Conservation (phyloP, 1,140 invertebrate genomes). For the Drosophila nannoptera region DNA sequence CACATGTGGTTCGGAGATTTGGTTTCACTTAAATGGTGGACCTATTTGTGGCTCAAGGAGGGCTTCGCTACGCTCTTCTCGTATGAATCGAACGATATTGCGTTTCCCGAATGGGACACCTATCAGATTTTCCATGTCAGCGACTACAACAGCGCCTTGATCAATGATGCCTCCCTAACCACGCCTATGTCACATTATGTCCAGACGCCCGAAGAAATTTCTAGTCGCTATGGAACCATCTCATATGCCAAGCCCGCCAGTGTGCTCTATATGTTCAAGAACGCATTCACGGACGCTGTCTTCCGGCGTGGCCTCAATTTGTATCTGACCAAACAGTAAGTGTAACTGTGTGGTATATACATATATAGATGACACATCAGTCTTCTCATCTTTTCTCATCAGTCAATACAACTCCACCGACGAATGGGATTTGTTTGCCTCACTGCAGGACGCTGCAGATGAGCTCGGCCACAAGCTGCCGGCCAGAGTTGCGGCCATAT, state of each 20-base stretch:
- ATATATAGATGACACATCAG: not conserved
- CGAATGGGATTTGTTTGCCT: constrained; percentile 65
- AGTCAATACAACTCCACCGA: constrained; percentile 79
- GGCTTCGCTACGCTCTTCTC: constrained; percentile 80
- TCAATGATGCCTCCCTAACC: constrained; percentile 53
- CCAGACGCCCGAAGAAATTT: constrained; percentile 83
- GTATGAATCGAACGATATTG: constrained; percentile 79
- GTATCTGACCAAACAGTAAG: constrained; percentile 85
- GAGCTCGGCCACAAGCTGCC: constrained; percentile 43
- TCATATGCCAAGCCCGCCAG: constrained; percentile 83
- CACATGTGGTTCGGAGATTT: constrained; percentile 87
- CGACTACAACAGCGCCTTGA: constrained; percentile 61
- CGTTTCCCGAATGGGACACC: constrained; percentile 64
- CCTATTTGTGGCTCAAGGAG: constrained; percentile 81
- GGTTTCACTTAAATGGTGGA: constrained; percentile 83
- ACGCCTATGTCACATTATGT: constrained; percentile 85
- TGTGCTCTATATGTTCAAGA: constrained; percentile 94
- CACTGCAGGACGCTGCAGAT: constrained; percentile 80
- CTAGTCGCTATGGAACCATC: constrained; percentile 85
- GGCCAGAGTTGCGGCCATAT: constrained; percentile 61
- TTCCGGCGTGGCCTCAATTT: constrained; percentile 89
- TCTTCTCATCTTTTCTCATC: not conserved
- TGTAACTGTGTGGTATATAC: not conserved
- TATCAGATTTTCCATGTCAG: constrained; percentile 85
- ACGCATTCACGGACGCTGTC: constrained; percentile 90